Conservation (phyloP, 1,140 invertebrate species). For the Gryon sp. region DNA sequence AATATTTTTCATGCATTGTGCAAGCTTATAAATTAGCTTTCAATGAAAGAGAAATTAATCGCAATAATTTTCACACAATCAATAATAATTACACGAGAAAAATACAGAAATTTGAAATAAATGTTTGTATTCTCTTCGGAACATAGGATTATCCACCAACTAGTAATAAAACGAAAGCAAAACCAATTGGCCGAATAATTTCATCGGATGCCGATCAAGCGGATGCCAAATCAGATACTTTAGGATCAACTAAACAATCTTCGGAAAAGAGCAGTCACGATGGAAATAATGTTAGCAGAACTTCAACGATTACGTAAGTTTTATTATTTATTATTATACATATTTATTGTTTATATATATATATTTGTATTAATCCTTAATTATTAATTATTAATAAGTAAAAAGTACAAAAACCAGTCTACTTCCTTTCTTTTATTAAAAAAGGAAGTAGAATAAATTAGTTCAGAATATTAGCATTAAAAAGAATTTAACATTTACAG, state of each 20-base stretch:
- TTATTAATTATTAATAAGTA: too few relatives aligned
- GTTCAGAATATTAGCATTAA: too few relatives aligned
- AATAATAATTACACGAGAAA: neutral
- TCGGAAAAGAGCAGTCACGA: slow-evolving; percentile 77
- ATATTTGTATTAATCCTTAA: too few relatives aligned
- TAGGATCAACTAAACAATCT: slow-evolving; percentile 72
- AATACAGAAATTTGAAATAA: neutral
- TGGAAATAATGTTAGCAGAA: slow-evolving; percentile 77
- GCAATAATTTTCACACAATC: too few relatives aligned
- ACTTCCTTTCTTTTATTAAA: too few relatives aligned
- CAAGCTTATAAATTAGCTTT: slow-evolving; percentile 23
- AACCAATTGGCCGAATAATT: slow-evolving; percentile 74
- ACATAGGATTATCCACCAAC: slow-evolving; percentile 81
- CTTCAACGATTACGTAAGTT: slow-evolving; percentile 75
- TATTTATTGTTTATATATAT: too few relatives aligned
- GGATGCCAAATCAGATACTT: slow-evolving; percentile 74
- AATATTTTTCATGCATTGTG: slow-evolving; percentile 28
- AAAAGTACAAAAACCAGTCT: too few relatives aligned
- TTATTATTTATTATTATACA: slow-evolving; percentile 3
- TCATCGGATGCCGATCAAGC: slow-evolving; percentile 73
- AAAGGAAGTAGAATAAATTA: too few relatives aligned
- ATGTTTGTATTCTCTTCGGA: neutral
- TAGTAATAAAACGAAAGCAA: slow-evolving; percentile 81
- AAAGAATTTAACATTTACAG: slow-evolving; percentile 66
- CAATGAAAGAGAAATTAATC: neutral